These are phyloP conservation scores for Sphaerodactylus townsendi DNA, from an alignment of 2,113 vertebrate genomes.

Conservation along the genomic window DNA sequence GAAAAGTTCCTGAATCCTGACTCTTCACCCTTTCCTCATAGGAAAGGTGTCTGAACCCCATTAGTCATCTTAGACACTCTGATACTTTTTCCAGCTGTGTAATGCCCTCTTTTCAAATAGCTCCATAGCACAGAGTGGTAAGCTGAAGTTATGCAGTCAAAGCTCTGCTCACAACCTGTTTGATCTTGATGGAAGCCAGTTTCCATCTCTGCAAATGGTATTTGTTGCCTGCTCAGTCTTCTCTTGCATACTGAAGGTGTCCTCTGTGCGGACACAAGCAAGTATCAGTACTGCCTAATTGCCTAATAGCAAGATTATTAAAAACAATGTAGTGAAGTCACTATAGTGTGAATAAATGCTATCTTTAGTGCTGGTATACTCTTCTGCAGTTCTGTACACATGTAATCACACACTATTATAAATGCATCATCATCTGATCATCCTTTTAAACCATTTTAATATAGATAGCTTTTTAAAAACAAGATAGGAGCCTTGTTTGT, in stretches of 20 bases:
- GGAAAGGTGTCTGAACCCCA: too few relatives aligned
- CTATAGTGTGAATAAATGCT: not conserved
- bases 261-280: not conserved
- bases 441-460: not conserved
- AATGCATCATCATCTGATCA: not conserved
- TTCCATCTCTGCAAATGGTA: not conserved
- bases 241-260: not conserved
- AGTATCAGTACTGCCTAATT: not conserved
- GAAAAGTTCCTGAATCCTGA: too few relatives aligned
- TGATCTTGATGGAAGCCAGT: too few relatives aligned
- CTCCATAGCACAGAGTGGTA: too few relatives aligned
- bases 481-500: not conserved
- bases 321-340: not conserved
- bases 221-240: not conserved
- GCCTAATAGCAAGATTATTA: not conserved
- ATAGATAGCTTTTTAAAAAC: not conserved
- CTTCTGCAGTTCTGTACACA: not conserved
- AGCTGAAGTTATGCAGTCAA: too few relatives aligned
- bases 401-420: not conserved
- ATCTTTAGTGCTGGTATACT: not conserved
- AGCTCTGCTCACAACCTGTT: too few relatives aligned
- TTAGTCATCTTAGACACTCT: too few relatives aligned
- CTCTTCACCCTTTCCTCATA: too few relatives aligned
- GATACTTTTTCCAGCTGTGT: too few relatives aligned
- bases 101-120: too few relatives aligned